phyloP scores from a whole-genome alignment of 2,113 vertebrate species.

The Aptenodytes forsteri region DNA sequence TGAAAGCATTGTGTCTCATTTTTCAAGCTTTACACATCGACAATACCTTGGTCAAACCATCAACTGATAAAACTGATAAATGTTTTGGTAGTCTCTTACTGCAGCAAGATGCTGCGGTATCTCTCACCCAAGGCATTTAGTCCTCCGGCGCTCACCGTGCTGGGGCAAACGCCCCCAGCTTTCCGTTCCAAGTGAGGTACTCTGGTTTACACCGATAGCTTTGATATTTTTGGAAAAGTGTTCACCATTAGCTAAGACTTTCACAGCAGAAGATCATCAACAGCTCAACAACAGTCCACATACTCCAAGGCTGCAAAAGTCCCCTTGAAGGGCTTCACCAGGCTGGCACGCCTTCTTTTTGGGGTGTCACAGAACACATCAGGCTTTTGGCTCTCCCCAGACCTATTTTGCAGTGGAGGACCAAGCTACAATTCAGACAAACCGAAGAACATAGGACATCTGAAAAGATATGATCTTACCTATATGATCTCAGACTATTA shows the following conservation, averaged over 20 bases:
- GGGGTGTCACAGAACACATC: rapidly evolving
- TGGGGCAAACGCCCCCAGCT: neutral
- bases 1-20: neutral
- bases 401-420: neutral
- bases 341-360: rapidly evolving
- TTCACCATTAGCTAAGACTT: neutral
- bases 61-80: neutral
- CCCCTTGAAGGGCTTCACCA: neutral
- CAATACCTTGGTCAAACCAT: neutral
- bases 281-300: neutral
- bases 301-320: neutral
- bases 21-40: neutral
- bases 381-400: neutral
- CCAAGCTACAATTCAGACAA: neutral
- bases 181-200: neutral
- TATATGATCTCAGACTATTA: neutral
- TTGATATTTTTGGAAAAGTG: neutral
- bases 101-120: neutral
- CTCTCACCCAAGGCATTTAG: neutral
- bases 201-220: neutral
- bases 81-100: neutral
- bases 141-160: neutral
- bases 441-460: neutral
- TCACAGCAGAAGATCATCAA: neutral
- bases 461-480: neutral